These are phyloP conservation scores for Oreotrochilus melanogaster DNA, from an alignment of 2,113 vertebrate species.

Conservation along the genomic window DNA sequence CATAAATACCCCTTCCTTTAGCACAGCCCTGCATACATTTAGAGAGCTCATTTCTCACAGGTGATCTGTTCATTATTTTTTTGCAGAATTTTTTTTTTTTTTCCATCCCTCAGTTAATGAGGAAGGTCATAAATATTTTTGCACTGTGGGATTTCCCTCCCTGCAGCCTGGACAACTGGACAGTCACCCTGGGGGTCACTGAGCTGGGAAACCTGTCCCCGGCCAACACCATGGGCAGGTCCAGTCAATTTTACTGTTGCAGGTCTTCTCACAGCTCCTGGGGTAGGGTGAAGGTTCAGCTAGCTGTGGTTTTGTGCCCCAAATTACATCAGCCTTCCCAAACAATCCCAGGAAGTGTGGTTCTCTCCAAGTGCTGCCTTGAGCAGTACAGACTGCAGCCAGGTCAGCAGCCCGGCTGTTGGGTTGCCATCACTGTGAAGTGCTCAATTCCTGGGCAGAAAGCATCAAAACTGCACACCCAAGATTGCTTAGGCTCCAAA, in stretches of 20 bases:
- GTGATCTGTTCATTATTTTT: background rate
- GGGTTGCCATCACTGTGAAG: background rate
- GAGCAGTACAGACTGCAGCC: background rate
- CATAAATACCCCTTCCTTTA: rapidly evolving
- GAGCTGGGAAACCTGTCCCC: background rate
- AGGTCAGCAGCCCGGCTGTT: background rate
- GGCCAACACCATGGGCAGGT: background rate
- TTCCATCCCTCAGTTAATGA: rapidly evolving
- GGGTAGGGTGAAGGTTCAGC: background rate
- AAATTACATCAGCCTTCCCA: background rate
- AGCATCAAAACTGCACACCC: rapidly evolving
- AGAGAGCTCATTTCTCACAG: background rate
- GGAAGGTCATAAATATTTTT: background rate
- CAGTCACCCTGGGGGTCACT: background rate
- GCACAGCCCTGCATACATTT: rapidly evolving
- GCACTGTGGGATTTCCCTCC: background rate
- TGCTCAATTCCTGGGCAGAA: rapidly evolving
- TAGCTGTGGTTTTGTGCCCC: background rate
- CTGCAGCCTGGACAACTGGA: too few species aligned
- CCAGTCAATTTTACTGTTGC: rapidly evolving
- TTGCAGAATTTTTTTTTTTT: background rate
- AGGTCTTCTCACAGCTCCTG: background rate
- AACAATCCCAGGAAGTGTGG: background rate
- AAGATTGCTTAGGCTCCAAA: background rate
- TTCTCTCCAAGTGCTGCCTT: background rate